phyloP scores from a whole-genome alignment of 2,797 vertebrate species.

The Acipenser ruthenus region DNA sequence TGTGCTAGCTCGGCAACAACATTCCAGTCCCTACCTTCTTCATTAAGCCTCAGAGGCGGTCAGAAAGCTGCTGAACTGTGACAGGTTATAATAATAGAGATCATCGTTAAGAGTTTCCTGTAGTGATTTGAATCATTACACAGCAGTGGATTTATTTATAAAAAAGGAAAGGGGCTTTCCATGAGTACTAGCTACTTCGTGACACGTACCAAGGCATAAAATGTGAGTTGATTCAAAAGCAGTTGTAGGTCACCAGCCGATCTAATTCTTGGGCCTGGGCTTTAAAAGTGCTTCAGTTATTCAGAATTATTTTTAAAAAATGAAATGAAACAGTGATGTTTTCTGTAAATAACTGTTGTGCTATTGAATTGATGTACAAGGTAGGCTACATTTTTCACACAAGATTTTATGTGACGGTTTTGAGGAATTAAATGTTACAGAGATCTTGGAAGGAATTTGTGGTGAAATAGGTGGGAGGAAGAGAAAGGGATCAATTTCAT shows the following conservation, averaged over 20 bases:
- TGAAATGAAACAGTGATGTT: neutral
- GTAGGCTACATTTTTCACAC: no score
- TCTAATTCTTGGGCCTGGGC: neutral
- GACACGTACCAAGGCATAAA: neutral
- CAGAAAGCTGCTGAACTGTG: neutral
- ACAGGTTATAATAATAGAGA: neutral
- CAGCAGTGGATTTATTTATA: neutral
- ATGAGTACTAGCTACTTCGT: neutral
- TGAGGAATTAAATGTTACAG: neutral
- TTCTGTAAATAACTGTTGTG: neutral
- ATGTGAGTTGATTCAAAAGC: neutral
- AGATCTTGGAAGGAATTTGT: neutral
- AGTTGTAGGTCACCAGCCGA: neutral
- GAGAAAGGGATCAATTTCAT: neutral
- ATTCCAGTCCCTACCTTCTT: no score
- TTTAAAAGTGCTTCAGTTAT: neutral
- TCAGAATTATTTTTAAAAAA: neutral
- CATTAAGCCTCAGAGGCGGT: no score
- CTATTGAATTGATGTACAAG: no score
- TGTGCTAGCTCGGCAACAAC: no score
- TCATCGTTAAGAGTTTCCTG: neutral
- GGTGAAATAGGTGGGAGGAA: neutral
- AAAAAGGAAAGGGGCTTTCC: neutral
- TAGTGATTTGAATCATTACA: neutral
- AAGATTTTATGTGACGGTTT: neutral